Conservation (phyloP, 2,797 vertebrate species). For the Rhinogobio ventralis region DNA sequence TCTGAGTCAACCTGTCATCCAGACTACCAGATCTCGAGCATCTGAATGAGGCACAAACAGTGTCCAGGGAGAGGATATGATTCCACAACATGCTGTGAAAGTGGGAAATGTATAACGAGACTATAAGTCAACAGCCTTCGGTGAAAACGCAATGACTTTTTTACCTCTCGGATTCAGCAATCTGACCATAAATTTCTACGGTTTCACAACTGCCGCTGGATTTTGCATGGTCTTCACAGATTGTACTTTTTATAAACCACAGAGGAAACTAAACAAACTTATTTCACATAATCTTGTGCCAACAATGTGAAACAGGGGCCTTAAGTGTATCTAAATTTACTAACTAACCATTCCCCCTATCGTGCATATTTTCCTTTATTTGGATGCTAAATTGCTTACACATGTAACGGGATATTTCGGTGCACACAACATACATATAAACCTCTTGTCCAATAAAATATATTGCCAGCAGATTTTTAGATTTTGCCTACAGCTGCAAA, state of each 20-base stretch:
- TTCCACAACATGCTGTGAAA: constrained; percentile 34
- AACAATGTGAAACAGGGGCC: constrained; percentile 59
- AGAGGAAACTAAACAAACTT: constrained; percentile 26
- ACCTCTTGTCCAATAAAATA: constrained; percentile 67
- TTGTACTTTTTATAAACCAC: constrained; percentile 4
- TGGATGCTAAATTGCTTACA: constrained; percentile 76
- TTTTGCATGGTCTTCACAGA: constrained; percentile 17
- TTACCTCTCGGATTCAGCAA: constrained; percentile 31
- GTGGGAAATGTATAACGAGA: constrained; percentile 32
- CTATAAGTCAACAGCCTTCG: constrained; percentile 14
- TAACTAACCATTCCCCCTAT: constrained; percentile 58
- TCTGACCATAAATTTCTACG: constrained; percentile 16
- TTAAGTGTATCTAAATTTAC: constrained; percentile 60
- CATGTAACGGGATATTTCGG: constrained; percentile 73
- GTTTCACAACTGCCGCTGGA: constrained; percentile 22
- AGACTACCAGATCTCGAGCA: constrained; percentile 28
- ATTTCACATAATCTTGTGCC: constrained; percentile 31
- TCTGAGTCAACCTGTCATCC: constrained; percentile 28
- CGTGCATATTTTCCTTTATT: constrained; percentile 72
- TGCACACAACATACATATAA: constrained; percentile 72
- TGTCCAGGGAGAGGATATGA: constrained; percentile 40
- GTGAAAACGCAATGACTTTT: constrained; percentile 16
- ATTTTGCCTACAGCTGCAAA: constrained; percentile 61
- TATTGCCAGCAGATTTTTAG: constrained; percentile 60
- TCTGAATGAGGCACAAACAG: constrained; percentile 16